Evolutionary conservation across 2,113 vertebrate species (phyloP), one percentile per base, ranked within the genome.

Genomic region (Lutjanus erythropterus): DNA sequence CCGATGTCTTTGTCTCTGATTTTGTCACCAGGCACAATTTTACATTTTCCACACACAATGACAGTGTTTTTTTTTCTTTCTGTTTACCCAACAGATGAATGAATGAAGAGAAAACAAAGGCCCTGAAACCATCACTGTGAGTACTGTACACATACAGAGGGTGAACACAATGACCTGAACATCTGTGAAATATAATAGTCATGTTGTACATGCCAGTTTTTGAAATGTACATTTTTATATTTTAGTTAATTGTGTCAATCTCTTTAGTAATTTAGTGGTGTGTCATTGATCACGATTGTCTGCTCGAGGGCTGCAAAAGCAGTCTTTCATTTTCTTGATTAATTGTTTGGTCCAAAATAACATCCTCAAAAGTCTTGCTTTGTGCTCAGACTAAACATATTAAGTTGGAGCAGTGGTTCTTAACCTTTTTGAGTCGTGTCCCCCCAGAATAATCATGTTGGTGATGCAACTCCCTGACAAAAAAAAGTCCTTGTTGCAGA

Each of bases 111-210:
- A 62, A 35, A 69, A 59, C 12, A 25, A 50, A 50, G 44, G 11
- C 21, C 31, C 55, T 10, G 61, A 80, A 68, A 47, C 33, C 39
- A 37, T 71, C 66, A 37, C 25, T 59, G 47, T 81, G 50, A 81
- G 73, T 77, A 66, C 23, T 49, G 44, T 50, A 61, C 29, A 47
- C 9, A 41, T 11, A 61, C 33, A 59, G 5, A 23, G 16, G 9
- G 35, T 55, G 23, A 47, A 61, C 47, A 16, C 47, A 33, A 41
- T 14, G 10, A 76, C 16, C 16, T 65, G 21, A 33, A 66, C 59
- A 66, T 55, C 59, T 65, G 31, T 65, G 23, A 37, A 49, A 69
- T 37, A 53, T 75, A 49, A 61, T 6, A 31, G 33, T 25, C 9
- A 12, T 55, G 2, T 14, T 31, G 25, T 25, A 15, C 1, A 19